These are phyloP conservation scores for Rhynchonycteris naso DNA, from an alignment of 2,797 vertebrate genomes.

Conservation along the genomic window DNA sequence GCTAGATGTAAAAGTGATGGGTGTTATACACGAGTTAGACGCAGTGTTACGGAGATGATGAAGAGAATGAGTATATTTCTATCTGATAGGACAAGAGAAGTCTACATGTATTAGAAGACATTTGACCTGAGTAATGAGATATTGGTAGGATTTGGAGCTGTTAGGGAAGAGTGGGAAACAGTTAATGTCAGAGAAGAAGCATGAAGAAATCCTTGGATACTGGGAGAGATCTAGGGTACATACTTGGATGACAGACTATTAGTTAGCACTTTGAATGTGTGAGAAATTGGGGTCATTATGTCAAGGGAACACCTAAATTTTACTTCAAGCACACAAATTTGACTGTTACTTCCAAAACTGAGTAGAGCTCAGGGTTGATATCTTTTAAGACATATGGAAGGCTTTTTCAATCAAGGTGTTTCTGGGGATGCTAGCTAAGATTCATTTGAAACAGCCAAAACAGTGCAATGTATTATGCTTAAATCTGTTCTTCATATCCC, in stretches of 20 bases:
- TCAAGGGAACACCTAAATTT: background rate
- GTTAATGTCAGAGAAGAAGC: slow-evolving; percentile 8
- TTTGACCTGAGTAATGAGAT: background rate
- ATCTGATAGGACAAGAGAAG: background rate
- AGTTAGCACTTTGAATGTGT: background rate
- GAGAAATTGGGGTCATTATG: background rate
- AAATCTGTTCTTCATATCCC: background rate
- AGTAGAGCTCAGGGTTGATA: background rate
- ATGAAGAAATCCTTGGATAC: background rate
- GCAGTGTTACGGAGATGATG: background rate
- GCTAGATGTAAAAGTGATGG: background rate
- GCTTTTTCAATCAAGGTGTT: background rate
- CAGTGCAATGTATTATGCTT: background rate
- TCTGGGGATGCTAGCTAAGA: background rate
- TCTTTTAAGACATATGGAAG: background rate
- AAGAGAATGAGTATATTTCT: background rate
- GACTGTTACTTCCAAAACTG: background rate
- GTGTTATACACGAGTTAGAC: background rate
- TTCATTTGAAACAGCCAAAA: background rate
- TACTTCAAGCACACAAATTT: background rate
- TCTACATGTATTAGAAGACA: background rate
- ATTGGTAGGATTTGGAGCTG: background rate
- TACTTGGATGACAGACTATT: background rate
- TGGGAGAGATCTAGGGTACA: background rate
- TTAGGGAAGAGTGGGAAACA: background rate